phyloP scores from a whole-genome alignment of 53 echinoderm and acorn worm species.

The Zoroaster sp. region DNA sequence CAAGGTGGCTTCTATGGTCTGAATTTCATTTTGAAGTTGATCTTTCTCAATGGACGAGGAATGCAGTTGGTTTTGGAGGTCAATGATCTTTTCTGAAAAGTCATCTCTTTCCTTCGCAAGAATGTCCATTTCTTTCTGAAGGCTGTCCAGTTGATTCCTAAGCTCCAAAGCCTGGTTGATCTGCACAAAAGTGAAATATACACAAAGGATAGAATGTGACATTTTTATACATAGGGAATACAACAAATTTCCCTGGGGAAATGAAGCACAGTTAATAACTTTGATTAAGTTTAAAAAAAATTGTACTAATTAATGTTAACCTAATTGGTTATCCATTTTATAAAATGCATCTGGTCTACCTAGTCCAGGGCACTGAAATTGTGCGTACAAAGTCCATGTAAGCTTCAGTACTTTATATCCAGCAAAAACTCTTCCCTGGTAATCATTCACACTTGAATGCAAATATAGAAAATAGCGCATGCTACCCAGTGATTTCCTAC shows the following conservation, averaged over 20 bases:
- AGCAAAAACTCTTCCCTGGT: no score
- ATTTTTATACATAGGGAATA: neutral
- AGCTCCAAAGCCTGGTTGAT: neutral
- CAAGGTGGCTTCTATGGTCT: constrained; percentile 31
- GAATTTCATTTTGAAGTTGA: constrained; percentile 13
- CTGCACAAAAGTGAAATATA: neutral
- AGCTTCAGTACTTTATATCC: no score
- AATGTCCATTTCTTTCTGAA: neutral
- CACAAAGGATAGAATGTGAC: neutral
- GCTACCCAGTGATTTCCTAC: no score
- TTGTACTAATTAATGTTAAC: no score
- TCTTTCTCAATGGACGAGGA: constrained; percentile 8
- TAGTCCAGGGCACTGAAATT: no score
- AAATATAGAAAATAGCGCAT: no score
- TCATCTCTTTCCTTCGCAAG: neutral
- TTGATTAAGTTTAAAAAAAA: no score
- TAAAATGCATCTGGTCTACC: no score
- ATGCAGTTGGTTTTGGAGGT: constrained; percentile 44
- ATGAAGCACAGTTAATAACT: no score
- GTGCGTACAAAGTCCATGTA: no score
- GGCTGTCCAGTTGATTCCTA: constrained; percentile 15
- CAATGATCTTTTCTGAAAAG: neutral
- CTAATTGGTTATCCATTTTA: no score
- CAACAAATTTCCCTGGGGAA: neutral
- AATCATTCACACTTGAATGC: no score